These are phyloP conservation scores for Idaea dimidiata DNA, from an alignment of 2,888 invertebrate genomes.

Conservation along the genomic window DNA sequence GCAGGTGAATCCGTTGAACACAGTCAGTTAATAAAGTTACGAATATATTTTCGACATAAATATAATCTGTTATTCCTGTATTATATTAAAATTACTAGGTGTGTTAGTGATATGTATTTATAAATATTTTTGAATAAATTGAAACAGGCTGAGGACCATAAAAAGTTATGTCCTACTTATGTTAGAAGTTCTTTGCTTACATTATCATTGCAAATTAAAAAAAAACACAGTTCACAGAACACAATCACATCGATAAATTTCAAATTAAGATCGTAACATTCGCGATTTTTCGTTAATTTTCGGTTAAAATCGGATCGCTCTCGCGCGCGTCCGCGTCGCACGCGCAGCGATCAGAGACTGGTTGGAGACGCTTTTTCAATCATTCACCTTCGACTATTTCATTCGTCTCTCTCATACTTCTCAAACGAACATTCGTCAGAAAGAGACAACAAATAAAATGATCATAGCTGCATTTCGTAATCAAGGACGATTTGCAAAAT, in stretches of 20 bases:
- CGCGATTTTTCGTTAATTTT: conserved; percentile 54
- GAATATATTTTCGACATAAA: too few relatives aligned
- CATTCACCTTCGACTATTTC: conserved; percentile 47
- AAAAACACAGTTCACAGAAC: conserved; percentile 46
- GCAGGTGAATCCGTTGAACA: too few relatives aligned
- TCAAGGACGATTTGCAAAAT: conserved; percentile 71
- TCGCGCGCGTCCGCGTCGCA: conserved; percentile 60
- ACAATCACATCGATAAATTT: conserved; percentile 64
- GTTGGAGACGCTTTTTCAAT: conserved; percentile 60
- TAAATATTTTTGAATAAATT: conserved; percentile 7
- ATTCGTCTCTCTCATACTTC: conserved; percentile 43
- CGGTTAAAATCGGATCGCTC: conserved; percentile 37
- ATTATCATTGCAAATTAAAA: conserved; percentile 17
- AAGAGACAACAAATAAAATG: conserved; percentile 49
- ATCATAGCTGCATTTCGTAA: conserved; percentile 59
- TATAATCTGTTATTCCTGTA: neutral
- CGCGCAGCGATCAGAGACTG: conserved; percentile 72
- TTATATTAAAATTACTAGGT: neutral
- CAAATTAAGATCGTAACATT: conserved; percentile 50
- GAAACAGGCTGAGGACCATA: conserved; percentile 39
- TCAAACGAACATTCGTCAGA: conserved; percentile 38
- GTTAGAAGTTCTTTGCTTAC: conserved; percentile 29
- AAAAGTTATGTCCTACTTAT: conserved; percentile 45
- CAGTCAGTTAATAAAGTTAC: too few relatives aligned
- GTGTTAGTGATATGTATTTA: neutral